These are phyloP conservation scores for Lagria hirta DNA, from an alignment of 2,888 invertebrate species.

Conservation along the genomic window DNA sequence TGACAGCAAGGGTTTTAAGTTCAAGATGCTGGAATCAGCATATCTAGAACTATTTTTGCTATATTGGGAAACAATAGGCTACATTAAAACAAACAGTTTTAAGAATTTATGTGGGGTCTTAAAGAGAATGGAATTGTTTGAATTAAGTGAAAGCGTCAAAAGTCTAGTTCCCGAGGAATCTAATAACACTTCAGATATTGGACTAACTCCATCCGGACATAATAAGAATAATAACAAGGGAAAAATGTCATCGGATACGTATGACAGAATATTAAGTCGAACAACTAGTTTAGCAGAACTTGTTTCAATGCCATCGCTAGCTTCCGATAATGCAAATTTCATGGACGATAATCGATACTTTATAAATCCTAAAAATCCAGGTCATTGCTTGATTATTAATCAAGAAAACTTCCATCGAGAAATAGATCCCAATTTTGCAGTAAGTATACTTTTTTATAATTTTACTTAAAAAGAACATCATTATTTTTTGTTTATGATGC, in stretches of 20 bases:
- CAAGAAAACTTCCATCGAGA: conserved; percentile 48
- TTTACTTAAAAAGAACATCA: no score
- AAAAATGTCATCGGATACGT: conserved; percentile 2
- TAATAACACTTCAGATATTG: neutral
- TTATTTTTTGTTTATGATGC: no score
- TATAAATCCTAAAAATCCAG: conserved; percentile 44
- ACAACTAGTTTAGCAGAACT: conserved; percentile 1
- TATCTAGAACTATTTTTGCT: conserved; percentile 48
- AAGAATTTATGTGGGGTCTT: conserved; percentile 37
- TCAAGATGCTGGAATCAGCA: conserved; percentile 28
- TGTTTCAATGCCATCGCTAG: conserved; percentile 1
- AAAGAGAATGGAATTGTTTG: conserved; percentile 40
- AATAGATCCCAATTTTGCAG: conserved; percentile 25
- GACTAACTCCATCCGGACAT: no score
- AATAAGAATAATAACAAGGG: neutral
- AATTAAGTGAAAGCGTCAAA: conserved; percentile 29
- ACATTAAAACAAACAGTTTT: conserved; percentile 36
- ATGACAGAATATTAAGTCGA: conserved; percentile 8
- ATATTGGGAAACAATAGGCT: conserved; percentile 41
- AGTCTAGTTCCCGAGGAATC: conserved; percentile 7
- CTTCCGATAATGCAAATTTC: conserved; percentile 8
- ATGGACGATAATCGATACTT: conserved; percentile 33
- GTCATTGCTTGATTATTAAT: conserved; percentile 53
- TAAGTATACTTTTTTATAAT: conserved; percentile 14
- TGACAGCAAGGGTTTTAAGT: conserved; percentile 26